Base-by-base conservation (phyloP, 2,888 invertebrate species). In the Alsophila aescularia region DNA sequence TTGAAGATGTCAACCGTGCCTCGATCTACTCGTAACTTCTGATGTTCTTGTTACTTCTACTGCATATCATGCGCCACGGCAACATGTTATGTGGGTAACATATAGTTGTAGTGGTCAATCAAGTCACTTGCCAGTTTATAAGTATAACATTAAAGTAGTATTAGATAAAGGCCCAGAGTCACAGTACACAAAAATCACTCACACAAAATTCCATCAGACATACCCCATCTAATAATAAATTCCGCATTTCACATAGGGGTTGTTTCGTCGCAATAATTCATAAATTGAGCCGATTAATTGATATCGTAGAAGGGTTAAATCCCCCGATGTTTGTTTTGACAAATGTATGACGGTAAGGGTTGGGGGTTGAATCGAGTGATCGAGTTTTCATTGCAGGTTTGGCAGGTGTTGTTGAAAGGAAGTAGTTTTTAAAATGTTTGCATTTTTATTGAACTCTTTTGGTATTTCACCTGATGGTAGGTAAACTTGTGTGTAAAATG, bases 201-300 rank as follows among this genome's bases (percentile, higher is more conserved):
- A 53, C 27, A 53, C 50, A 61, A 56, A 70, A 69, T 73, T 65
- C 44, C 50, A 43, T 37, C 53, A 62, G 49, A 47, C 47, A 72
- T 75, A 75, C 75, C 70, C 77, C 76, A 73, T 59, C 73, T 76
- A 67, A 83, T 87, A 77, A 80, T 70, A 75, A 77, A 89, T 89
- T 85, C 89, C 79, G 70, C 83, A 64, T 86, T 74, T 36, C 50
- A 42, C 70, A 75, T 70, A 67, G 73, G 81, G 81, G 77, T 72
- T 72, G 76, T 74, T 74, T 72, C 68, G 59, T 68, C 66, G 85
- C 81, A 82, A 84, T 89, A 89, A 88, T 86, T 89, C 87, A 90
- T 86, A 89, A 89, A 89, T 88, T 87, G 88, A 81, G 77, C 84
- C 86, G 83, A 89, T 89, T 90, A 89, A 90, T 90, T 89, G 90